Base-by-base conservation (phyloP, 2,888 invertebrate species). In the Cryptosula pallasiana region DNA sequence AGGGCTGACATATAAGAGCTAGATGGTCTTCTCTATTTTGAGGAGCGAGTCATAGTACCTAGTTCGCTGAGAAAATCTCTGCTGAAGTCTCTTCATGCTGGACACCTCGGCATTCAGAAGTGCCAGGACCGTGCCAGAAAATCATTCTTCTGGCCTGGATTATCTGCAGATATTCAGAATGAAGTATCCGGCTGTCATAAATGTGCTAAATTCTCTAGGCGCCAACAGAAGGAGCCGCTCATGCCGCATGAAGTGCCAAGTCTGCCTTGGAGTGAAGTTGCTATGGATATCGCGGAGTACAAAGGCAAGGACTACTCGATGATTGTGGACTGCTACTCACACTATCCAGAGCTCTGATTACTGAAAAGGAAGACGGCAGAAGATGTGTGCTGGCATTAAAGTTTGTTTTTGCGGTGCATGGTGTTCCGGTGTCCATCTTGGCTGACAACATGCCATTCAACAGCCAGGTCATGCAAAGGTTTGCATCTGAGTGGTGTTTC, bases 241-340 rank as follows among this genome's bases (percentile, higher is more conserved):
- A n/a, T n/a, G n/a, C n/a, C n/a, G n/a, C n/a, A n/a, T n/a, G n/a
- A n/a, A n/a, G n/a, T 77, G 25, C 75, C 76, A 32, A 70, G 70
- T 13, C 57, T 74, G 3, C 74, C 75, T 54, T 76, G 76, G 75
- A 72, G 74, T 16, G 75, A 71, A 57, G 58, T 74, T 0, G 73
- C 73, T 0, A 76, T 74, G 0, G 76, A 77, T 36, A 23, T 76
- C 3, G 76, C 45, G 32, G 74, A 75, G 20, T n/a, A 69, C 1
- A 71, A 74, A 0, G 63, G 63, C n/a, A 55, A 57, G 20, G 55
- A 71, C 16, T 75, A 69, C 55, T 57, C 75, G 25, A 69, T 74
- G 23, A 45, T 74, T 1, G 72, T 73, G 2, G 76, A 76, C 63
- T 76, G 76, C 54, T 76, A 58, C 32, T 74, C 75, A 3, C 45